Evolutionary conservation across 2,888 invertebrate species (phyloP).

Genomic region (Tortrix viridana): DNA sequence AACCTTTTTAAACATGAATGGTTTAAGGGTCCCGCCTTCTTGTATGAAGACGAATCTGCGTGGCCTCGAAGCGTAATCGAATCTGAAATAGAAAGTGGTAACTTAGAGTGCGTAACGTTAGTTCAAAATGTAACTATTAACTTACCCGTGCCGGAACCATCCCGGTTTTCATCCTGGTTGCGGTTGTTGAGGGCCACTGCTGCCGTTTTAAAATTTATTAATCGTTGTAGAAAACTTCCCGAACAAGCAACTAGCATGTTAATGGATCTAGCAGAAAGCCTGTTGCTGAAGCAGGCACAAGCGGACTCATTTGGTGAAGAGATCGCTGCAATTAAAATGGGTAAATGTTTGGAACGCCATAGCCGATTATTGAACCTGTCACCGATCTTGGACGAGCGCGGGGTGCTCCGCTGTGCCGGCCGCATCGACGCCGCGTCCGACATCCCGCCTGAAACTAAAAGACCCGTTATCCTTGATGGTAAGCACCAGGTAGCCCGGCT

Average conservation of each 20-base stretch:
- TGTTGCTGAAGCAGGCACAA: neutral
- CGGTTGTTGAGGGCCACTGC: neutral
- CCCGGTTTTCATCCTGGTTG: slow-evolving; percentile 2
- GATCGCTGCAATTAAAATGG: neutral
- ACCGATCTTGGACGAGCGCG: neutral
- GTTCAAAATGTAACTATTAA: neutral
- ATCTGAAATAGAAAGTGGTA: neutral
- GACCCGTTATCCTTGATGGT: slow-evolving; percentile 30
- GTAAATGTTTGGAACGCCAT: neutral
- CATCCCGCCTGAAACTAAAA: neutral
- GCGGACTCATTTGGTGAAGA: neutral
- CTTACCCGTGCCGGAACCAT: slow-evolving; percentile 1
- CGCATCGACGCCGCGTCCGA: neutral
- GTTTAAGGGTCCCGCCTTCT: neutral
- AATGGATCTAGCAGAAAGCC: neutral
- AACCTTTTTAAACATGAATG: neutral
- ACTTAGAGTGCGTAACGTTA: neutral
- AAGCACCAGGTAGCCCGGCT: slow-evolving; percentile 21
- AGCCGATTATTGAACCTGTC: neutral
- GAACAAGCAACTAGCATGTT: neutral
- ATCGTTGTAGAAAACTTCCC: neutral
- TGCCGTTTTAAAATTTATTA: neutral
- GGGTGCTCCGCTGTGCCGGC: neutral
- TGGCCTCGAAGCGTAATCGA: neutral
- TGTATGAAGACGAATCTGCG: neutral